Conservation (phyloP, 2,113 vertebrate genomes). For the Xiphophorus hellerii region DNA sequence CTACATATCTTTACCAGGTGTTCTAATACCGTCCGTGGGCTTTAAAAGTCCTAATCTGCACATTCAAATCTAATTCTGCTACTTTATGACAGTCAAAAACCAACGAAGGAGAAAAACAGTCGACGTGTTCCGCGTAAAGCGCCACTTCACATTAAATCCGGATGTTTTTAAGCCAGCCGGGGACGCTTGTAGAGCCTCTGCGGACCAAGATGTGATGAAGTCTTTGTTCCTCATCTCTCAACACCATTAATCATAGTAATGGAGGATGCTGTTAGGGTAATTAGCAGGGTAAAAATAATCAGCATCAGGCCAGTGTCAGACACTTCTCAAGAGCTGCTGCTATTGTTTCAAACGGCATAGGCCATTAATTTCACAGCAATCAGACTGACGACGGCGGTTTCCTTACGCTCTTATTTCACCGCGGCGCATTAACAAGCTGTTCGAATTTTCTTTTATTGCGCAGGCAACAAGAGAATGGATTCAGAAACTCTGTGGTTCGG, state of each 20-base stretch:
- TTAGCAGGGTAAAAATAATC: conserved; percentile 70
- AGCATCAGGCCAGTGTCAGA: conserved; percentile 47
- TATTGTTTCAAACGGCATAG: conserved; percentile 45
- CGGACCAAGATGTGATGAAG: conserved; percentile 8
- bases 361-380: conserved; percentile 50
- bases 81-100: too few species aligned
- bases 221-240: conserved; percentile 43
- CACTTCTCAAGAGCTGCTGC: conserved; percentile 57
- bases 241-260: conserved; percentile 62
- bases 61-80: too few species aligned
- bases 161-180: conserved; percentile 2
- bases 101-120: not conserved
- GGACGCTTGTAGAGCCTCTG: conserved; percentile 36
- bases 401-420: conserved; percentile 5
- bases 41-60: too few species aligned
- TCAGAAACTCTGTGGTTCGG: not conserved
- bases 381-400: conserved; percentile 18
- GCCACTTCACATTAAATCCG: not conserved
- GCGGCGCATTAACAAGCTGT: conserved; percentile 24
- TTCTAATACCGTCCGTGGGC: too few species aligned
- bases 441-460: conserved; percentile 2
- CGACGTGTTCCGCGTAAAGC: not conserved
- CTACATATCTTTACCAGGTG: too few species aligned
- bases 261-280: conserved; percentile 62
- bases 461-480: not conserved